Percentiles rank a stretch among this genome's conserved stretches.
Conservation (phyloP, 2,797 vertebrate species). For the Peromyscus eremicus region DNA sequence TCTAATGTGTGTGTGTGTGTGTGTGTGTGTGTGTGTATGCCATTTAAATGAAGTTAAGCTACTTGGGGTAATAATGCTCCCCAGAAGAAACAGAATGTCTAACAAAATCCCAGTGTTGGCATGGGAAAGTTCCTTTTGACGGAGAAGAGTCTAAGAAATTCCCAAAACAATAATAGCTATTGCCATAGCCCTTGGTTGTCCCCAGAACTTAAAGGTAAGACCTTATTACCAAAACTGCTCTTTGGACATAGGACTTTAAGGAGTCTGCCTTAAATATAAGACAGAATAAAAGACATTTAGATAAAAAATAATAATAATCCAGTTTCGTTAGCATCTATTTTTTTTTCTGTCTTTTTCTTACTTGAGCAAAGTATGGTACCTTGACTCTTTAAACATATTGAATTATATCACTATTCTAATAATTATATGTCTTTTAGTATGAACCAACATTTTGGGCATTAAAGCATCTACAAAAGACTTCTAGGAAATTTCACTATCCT, state of each 20-base stretch:
- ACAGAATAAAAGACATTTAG: background rate
- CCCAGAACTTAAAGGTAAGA: background rate
- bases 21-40: no score
- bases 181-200: background rate
- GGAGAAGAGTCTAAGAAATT: background rate
- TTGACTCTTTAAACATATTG: constrained; percentile 38
- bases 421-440: constrained; percentile 16
- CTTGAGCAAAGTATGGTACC: constrained; percentile 4
- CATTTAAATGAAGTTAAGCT: background rate
- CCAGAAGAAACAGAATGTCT: background rate
- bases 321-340: constrained; percentile 44
- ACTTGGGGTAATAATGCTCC: background rate
- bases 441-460: constrained; percentile 14
- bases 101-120: background rate
- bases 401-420: constrained; percentile 32
- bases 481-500: background rate
- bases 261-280: background rate
- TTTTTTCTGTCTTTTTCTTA: constrained; percentile 43
- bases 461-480: constrained; percentile 5
- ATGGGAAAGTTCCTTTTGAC: background rate
- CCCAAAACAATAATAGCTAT: background rate
- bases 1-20: background rate
- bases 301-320: background rate
- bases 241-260: background rate
- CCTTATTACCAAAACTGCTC: background rate